A percentile compares a stretch with the other conserved stretches of the same genome.
Conservation (phyloP, 2,113 vertebrate species). For the Anseranas semipalmata region DNA sequence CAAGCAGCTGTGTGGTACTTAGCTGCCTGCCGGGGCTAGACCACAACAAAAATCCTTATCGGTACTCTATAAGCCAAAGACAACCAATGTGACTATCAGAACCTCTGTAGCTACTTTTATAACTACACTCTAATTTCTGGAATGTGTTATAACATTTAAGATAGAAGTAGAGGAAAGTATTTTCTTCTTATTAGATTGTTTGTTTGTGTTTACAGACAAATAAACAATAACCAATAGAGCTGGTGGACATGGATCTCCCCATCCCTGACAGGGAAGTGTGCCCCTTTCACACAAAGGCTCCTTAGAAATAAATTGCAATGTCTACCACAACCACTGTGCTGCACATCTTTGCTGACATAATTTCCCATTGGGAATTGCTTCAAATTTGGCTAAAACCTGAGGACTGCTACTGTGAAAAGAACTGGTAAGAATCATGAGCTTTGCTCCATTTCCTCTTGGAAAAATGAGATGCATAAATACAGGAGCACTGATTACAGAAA, state of each 20-base stretch:
- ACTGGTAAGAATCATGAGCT: slow-evolving; percentile 12
- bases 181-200: background rate
- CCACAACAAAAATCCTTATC: background rate
- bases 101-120: background rate
- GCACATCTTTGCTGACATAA: background rate
- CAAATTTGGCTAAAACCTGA: slow-evolving; percentile 5
- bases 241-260: background rate
- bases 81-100: background rate
- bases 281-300: background rate
- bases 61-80: background rate
- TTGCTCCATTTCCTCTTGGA: slow-evolving; percentile 29
- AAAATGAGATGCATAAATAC: slow-evolving; percentile 70
- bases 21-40: no score
- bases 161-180: background rate
- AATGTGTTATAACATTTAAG: background rate
- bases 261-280: background rate
- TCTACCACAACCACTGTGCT: background rate
- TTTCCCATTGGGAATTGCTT: background rate
- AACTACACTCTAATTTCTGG: background rate
- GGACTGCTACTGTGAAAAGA: background rate
- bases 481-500: slow-evolving; percentile 51
- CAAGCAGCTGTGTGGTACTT: no score
- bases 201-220: background rate
- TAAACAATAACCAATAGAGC: background rate
- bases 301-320: background rate